These are phyloP conservation scores for Eira barbara DNA, from an alignment of 2,113 vertebrate genomes.

Conservation along the genomic window DNA sequence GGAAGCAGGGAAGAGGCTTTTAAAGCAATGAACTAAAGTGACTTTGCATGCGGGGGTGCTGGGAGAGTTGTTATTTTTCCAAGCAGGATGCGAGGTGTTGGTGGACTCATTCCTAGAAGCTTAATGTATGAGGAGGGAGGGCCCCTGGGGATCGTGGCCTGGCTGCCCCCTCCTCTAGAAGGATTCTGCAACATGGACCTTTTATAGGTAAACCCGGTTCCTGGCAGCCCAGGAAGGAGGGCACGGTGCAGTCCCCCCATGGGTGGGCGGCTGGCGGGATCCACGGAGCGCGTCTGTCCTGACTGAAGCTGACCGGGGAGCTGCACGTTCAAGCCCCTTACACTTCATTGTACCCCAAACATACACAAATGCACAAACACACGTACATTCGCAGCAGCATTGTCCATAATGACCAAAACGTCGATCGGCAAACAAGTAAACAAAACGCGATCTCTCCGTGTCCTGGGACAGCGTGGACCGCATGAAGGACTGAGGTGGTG, in stretches of 20 bases:
- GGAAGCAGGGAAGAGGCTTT: background rate
- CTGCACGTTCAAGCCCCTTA: background rate
- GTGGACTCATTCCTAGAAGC: too few relatives aligned
- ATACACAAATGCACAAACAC: rapidly evolving
- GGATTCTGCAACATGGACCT: too few relatives aligned
- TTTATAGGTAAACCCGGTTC: background rate
- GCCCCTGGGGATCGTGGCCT: too few relatives aligned
- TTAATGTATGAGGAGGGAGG: background rate
- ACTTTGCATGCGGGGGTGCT: background rate
- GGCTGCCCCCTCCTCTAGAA: background rate
- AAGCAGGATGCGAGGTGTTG: background rate
- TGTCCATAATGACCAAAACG: background rate
- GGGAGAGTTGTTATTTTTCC: background rate
- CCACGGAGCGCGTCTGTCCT: rapidly evolving
- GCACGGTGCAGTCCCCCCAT: background rate
- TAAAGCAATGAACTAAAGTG: rapidly evolving
- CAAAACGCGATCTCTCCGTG: rapidly evolving
- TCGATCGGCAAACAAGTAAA: rapidly evolving
- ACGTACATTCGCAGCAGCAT: rapidly evolving
- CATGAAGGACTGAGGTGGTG: background rate
- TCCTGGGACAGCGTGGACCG: too few relatives aligned
- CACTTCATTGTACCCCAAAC: too few relatives aligned
- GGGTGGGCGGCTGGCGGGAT: background rate
- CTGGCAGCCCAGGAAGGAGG: background rate
- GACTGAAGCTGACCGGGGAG: rapidly evolving